Evolutionary conservation across 2,888 invertebrate species (phyloP).

Genomic region (Anoplius nigerrimus): DNA sequence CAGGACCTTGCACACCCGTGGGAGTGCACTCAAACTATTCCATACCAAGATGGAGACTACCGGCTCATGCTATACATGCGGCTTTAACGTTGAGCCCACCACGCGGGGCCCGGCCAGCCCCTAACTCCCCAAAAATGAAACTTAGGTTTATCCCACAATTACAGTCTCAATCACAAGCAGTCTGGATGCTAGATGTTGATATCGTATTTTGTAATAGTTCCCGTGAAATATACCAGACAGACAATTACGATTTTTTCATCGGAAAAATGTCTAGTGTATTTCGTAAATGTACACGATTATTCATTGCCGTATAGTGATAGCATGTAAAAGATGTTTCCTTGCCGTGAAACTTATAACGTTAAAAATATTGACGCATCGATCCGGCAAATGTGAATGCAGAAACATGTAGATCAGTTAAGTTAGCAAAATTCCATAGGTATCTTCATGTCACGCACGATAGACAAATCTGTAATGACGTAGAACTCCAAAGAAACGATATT

Average conservation of each 20-base stretch:
- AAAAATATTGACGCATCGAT: constrained; percentile 8
- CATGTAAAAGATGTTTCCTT: constrained; percentile 55
- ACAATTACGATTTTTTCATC: constrained; percentile 30
- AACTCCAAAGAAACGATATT: constrained; percentile 8
- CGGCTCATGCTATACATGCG: constrained; percentile 79
- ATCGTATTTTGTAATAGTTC: constrained; percentile 58
- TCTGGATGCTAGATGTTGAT: constrained; percentile 72
- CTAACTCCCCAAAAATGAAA: constrained; percentile 94
- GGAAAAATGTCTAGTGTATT: constrained; percentile 52
- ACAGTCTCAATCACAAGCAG: constrained; percentile 59
- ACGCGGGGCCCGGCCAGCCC: constrained; percentile 76
- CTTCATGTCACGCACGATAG: constrained; percentile 35
- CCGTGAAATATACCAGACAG: constrained; percentile 51
- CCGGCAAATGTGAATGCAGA: constrained; percentile 24
- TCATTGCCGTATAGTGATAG: constrained; percentile 60
- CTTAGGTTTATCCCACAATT: constrained; percentile 81
- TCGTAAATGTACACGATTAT: constrained; percentile 46
- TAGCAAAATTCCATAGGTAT: constrained; percentile 23
- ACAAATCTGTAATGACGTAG: constrained; percentile 36
- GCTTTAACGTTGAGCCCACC: constrained; percentile 82
- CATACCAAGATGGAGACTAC: constrained; percentile 77
- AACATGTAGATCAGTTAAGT: constrained; percentile 29
- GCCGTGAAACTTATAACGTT: constrained; percentile 18
- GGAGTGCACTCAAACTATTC: constrained; percentile 72
- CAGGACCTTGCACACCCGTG: constrained; percentile 82